These are phyloP conservation scores for Rhabdomys pumilio DNA, from an alignment of 2,797 vertebrate genomes.

Conservation along the genomic window DNA sequence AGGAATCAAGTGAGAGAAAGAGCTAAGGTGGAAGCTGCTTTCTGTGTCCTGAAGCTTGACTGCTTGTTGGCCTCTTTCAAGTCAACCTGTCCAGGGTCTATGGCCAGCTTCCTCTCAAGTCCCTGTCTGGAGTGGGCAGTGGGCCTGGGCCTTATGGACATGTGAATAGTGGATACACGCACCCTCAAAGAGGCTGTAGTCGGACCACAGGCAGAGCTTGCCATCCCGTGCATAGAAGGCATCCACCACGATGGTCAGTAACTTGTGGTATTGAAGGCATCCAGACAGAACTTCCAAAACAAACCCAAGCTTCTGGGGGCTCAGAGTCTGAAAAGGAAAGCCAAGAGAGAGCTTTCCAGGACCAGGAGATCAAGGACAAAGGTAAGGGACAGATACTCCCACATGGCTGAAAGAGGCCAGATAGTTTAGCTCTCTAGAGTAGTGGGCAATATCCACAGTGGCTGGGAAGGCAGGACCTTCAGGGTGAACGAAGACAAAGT, in stretches of 20 bases:
- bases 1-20: background rate
- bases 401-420: no score
- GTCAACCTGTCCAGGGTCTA: background rate
- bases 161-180: conserved; percentile 76
- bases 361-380: background rate
- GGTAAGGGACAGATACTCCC: accelerated
- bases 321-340: conserved; percentile 86
- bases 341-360: background rate
- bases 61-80: background rate
- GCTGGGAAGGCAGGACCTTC: background rate
- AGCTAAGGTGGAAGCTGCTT: background rate
- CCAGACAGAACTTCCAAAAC: conserved; percentile 92
- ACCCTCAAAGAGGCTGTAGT: conserved; percentile 93
- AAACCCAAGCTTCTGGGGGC: conserved; percentile 89
- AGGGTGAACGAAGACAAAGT: background rate
- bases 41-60: background rate
- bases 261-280: conserved; percentile 91
- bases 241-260: conserved; percentile 92
- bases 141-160: background rate
- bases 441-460: background rate
- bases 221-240: conserved; percentile 92
- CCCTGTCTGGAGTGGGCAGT: no score
- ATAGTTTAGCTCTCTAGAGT: background rate
- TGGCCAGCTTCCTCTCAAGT: background rate
- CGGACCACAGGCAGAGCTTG: conserved; percentile 87